phyloP scores from a whole-genome alignment of 2,113 vertebrate species.

The Eira barbara region DNA sequence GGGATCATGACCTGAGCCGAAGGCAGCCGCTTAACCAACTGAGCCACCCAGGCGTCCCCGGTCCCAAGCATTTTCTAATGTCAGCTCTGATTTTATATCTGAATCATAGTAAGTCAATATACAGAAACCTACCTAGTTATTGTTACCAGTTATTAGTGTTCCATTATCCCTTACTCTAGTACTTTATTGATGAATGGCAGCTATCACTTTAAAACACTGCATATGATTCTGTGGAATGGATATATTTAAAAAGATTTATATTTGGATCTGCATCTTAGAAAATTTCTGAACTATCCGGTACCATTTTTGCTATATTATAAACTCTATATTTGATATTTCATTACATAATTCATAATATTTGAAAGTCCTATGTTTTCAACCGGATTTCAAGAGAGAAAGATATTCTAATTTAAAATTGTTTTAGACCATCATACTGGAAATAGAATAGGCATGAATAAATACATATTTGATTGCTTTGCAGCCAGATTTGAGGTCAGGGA shows the following conservation, averaged over 20 bases:
- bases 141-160: background rate
- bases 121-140: background rate
- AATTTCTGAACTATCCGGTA: background rate
- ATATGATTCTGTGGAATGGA: background rate
- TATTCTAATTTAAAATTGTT: background rate
- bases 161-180: background rate
- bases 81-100: background rate
- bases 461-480: background rate
- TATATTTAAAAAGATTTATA: background rate
- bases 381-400: background rate
- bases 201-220: background rate
- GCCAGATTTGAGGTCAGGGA: background rate
- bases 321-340: background rate
- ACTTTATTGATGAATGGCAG: background rate
- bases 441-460: background rate
- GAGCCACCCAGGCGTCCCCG: too few species aligned
- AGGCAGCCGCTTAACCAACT: too few species aligned
- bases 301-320: conserved; percentile 27
- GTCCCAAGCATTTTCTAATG: background rate
- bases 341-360: conserved; percentile 3
- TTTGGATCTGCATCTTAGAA: conserved; percentile 11
- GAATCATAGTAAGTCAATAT: conserved; percentile 8
- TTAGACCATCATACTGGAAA: background rate
- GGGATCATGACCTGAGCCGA: too few species aligned
- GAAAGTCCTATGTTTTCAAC: background rate